phyloP scores from a whole-genome alignment of 1,140 invertebrate genomes.

The Trichonephila clavata region DNA sequence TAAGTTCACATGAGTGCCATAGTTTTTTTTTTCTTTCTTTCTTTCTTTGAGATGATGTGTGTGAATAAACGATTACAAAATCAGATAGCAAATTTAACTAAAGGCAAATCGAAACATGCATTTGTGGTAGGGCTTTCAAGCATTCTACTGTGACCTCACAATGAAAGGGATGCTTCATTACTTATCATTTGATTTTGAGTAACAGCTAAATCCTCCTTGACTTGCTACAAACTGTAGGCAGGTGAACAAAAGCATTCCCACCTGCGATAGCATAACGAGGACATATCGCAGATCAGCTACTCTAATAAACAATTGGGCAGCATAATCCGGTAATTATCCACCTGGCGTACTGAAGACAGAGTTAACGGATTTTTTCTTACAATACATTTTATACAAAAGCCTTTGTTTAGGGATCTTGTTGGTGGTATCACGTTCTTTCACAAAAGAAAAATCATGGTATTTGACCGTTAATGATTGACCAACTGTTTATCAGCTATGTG shows the following conservation, averaged over 20 bases:
- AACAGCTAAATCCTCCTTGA: background rate
- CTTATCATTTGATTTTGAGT: background rate
- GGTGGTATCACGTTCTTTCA: background rate
- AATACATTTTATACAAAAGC: background rate
- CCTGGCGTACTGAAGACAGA: background rate
- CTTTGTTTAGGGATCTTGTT: constrained; percentile 9
- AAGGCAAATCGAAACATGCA: no score
- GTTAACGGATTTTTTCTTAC: constrained; percentile 48
- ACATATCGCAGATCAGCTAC: background rate
- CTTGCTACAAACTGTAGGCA: background rate
- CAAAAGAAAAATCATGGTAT: constrained; percentile 2
- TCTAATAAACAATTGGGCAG: background rate
- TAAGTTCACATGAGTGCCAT: no score
- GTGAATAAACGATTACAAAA: no score
- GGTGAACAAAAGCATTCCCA: constrained; percentile 12
- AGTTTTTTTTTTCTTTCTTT: no score
- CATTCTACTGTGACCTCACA: background rate
- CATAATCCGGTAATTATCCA: constrained; percentile 57
- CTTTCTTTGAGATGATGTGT: no score
- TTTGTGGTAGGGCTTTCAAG: no score
- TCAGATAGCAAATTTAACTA: no score
- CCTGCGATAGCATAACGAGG: constrained; percentile 6
- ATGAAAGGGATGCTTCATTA: background rate
- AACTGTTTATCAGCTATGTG: constrained; percentile 19
- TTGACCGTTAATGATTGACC: constrained; percentile 34